Conservation (phyloP, 1,140 invertebrate genomes). For the Rhagoletis zephyria region DNA sequence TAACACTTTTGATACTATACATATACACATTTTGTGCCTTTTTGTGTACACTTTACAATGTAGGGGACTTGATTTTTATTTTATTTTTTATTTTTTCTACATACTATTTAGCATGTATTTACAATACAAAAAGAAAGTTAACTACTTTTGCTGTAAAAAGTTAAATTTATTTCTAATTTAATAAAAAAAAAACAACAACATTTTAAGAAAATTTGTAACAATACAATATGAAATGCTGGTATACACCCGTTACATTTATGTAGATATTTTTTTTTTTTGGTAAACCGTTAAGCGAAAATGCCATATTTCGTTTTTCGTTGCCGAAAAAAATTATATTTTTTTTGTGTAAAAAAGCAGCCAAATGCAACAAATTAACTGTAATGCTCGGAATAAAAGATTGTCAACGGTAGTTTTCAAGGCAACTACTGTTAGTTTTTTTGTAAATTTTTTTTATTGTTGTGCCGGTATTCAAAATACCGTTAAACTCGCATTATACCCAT, state of each 20-base stretch:
- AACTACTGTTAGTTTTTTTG: neutral
- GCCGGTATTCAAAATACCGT: constrained; percentile 41
- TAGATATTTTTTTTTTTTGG: too few relatives aligned
- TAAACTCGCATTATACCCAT: neutral
- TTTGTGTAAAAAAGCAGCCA: neutral
- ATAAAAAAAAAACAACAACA: neutral
- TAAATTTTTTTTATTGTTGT: constrained; percentile 39
- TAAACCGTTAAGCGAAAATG: neutral
- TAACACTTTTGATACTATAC: constrained; percentile 56
- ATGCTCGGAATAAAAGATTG: too few relatives aligned
- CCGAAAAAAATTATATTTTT: neutral
- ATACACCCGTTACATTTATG: too few relatives aligned
- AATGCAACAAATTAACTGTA: too few relatives aligned
- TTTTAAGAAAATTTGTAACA: constrained; percentile 1
- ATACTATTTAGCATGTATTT: constrained; percentile 3
- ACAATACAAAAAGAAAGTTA: constrained; percentile 2
- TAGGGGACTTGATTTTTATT: constrained; percentile 38
- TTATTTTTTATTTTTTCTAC: neutral
- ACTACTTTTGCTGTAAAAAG: neutral
- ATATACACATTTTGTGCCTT: constrained; percentile 46
- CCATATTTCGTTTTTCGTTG: neutral
- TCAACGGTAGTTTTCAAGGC: neutral
- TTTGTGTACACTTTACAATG: constrained; percentile 52
- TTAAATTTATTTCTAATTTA: neutral
- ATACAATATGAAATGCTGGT: neutral